These are phyloP conservation scores for Notiomystis cincta DNA, from an alignment of 2,113 vertebrate species.

Conservation along the genomic window DNA sequence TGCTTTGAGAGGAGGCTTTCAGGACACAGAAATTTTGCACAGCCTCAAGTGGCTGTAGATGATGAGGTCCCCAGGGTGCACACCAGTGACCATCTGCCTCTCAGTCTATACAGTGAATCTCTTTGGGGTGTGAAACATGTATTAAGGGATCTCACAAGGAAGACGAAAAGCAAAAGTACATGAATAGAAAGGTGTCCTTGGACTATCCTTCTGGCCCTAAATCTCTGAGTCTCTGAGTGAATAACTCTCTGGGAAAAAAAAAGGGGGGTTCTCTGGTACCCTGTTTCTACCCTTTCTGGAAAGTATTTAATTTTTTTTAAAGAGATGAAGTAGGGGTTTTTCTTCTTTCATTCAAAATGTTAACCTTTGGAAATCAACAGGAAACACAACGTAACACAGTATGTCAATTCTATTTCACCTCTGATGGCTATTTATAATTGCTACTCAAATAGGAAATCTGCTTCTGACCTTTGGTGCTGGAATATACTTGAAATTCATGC, in stretches of 20 bases:
- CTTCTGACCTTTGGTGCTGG: constrained; percentile 45
- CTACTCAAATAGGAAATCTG: constrained; percentile 12
- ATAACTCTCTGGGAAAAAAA: neutral
- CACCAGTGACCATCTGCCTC: neutral
- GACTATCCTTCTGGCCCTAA: neutral
- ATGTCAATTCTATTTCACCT: constrained; percentile 16
- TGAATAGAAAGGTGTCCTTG: neutral
- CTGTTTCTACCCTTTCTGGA: neutral
- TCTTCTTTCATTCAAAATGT: neutral
- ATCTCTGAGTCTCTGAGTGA: neutral
- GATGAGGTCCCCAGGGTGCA: neutral
- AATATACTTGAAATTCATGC: constrained; percentile 51
- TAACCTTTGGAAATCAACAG: constrained; percentile 25
- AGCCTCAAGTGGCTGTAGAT: neutral
- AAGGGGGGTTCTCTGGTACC: neutral
- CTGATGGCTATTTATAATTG: constrained; percentile 51
- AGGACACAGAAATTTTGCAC: neutral
- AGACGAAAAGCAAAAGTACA: neutral
- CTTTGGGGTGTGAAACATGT: neutral
- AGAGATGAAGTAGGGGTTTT: neutral
- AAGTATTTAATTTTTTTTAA: neutral
- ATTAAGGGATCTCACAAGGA: neutral
- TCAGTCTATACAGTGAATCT: neutral
- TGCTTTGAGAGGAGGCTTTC: neutral
- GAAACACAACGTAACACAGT: neutral